Evolutionary conservation across 2,888 invertebrate species (phyloP), one percentile per base, ranked within the genome.

Genomic region (Chloroclystis v-ata): DNA sequence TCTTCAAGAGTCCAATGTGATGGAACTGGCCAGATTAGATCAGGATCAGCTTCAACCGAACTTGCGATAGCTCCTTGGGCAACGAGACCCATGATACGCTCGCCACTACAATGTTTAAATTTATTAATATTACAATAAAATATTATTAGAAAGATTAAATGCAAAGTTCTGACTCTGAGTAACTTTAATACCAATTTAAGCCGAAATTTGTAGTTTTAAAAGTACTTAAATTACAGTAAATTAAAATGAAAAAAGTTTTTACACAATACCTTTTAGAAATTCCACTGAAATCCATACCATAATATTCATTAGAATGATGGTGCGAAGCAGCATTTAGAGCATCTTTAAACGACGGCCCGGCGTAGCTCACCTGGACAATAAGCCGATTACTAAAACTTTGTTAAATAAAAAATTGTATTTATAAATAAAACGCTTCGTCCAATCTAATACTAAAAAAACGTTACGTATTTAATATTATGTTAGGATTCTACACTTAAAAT

Each of bases 1-100:
- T 94, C 92, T 68, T 91, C 89, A 12, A 93, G 68, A 1, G 88
- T 86, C 92, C 93, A 94, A 4, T 82, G 62, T 1, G 90, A 83
- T 0, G 95, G 93, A 1, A 94, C 81, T 8, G 89, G 82, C 94
- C 93, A 94, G 1, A 73, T 56, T 32, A 90, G 68, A 28, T 80
- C 65, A 0, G 69, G 65, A 56, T 91, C 87, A 5, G 88, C 88
- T 47, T 80, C 75, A 0, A 92, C 85, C 10, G 82, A 72, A 4
- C 88, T 88, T 0, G 91, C 89, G 29, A 92, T 61, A 5, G 91
- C 87, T 26, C 89, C 81, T 28, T 63, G 56, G 0, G 74, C 59
- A 0, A 90, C 77, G 20, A 92, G 61, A 12, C 93, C 93, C 92
- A 93, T 92, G 0, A 91, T 81, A 38, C 81, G 80, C 7, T 82